Conservation (phyloP, 2,113 vertebrate species). For the Oreochromis spilurus region DNA sequence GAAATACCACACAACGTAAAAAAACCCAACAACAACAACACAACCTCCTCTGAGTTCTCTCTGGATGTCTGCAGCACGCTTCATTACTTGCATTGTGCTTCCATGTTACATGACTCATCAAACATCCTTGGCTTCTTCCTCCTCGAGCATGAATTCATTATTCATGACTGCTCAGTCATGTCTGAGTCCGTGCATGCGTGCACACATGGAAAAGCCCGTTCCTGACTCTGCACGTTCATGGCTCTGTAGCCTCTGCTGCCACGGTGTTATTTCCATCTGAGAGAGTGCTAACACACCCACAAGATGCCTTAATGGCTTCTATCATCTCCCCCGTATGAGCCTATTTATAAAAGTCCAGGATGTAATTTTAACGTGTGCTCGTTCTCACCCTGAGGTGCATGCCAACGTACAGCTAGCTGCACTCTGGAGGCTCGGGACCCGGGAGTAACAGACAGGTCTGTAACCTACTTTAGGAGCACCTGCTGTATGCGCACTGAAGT, state of each 20-base stretch:
- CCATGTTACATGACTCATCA: constrained; percentile 3
- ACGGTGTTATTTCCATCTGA: not conserved
- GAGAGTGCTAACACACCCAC: not conserved
- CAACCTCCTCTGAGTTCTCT: not conserved
- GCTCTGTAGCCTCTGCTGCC: not conserved
- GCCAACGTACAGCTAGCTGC: not conserved
- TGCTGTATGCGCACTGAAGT: not conserved
- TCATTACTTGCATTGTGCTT: constrained; percentile 9
- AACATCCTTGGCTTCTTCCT: not conserved
- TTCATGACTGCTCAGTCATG: not conserved
- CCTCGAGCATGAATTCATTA: not conserved
- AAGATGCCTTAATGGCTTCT: not conserved
- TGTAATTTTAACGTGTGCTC: not conserved
- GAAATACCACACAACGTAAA: not conserved
- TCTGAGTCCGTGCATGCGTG: not conserved
- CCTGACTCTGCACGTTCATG: not conserved
- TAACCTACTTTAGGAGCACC: not conserved
- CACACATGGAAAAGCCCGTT: not conserved
- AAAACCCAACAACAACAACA: not conserved
- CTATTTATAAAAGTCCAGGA: not conserved
- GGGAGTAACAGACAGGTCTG: not conserved
- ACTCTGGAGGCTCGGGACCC: not conserved
- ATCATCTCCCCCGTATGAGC: not conserved
- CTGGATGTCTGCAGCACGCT: not conserved
- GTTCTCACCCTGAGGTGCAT: not conserved